Conservation (phyloP, 2,797 vertebrate genomes). For the Mastacembelus armatus region DNA sequence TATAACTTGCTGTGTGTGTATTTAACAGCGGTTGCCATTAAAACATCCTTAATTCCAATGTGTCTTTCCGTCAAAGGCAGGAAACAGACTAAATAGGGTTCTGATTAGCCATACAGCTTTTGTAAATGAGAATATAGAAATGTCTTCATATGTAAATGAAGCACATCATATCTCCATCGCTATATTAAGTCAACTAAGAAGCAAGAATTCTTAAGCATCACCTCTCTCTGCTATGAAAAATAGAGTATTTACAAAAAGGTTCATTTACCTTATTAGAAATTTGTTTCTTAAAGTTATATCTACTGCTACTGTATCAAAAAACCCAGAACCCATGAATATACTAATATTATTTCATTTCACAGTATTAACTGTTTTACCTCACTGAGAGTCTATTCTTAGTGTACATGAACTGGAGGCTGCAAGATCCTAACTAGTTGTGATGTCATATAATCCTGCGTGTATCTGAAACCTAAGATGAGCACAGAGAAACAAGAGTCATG, state of each 20-base stretch:
- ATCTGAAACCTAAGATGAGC: too few species aligned
- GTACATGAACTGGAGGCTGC: too few species aligned
- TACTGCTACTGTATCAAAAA: background rate
- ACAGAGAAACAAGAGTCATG: too few species aligned
- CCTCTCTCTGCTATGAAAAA: background rate
- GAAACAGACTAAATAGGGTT: background rate
- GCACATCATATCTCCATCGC: background rate
- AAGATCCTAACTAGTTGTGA: too few species aligned
- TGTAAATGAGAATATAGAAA: background rate
- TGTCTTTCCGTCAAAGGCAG: background rate
- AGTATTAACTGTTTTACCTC: background rate
- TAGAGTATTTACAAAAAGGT: background rate
- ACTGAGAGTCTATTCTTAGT: background rate
- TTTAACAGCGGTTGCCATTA: background rate
- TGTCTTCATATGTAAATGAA: slow-evolving; percentile 9
- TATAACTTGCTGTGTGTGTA: background rate
- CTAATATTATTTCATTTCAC: background rate
- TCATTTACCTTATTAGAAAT: background rate
- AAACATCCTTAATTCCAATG: background rate
- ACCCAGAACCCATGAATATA: background rate
- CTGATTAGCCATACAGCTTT: too few species aligned
- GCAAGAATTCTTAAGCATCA: too few species aligned
- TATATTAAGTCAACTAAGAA: too few species aligned
- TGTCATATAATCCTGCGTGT: too few species aligned
- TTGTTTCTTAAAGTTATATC: background rate